Evolutionary conservation across 2,113 vertebrate genomes (phyloP).

Genomic region (Crypturellus undulatus): DNA sequence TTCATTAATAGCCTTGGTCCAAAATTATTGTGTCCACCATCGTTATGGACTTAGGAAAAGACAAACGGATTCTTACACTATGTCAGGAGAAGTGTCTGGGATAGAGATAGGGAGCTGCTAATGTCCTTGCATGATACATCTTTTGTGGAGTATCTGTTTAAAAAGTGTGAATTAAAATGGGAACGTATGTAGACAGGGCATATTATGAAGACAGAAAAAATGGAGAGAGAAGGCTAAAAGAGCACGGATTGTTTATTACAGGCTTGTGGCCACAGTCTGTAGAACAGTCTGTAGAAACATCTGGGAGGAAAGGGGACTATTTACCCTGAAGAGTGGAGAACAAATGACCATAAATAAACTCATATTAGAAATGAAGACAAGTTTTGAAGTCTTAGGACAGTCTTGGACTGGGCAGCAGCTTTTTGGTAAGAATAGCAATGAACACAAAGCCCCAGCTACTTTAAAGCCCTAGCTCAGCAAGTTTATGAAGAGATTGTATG

Average conservation of each 20-base stretch:
- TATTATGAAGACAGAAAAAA: not conserved
- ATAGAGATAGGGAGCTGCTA: not conserved
- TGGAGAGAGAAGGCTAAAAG: not conserved
- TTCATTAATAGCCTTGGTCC: not conserved
- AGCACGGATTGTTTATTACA: not conserved
- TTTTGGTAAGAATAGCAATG: not conserved
- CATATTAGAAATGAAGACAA: not conserved
- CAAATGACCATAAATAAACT: not conserved
- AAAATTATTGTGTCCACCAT: not conserved
- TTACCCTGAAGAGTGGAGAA: not conserved
- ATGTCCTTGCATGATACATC: not conserved
- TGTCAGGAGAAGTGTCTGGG: not conserved
- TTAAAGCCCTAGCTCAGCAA: not conserved
- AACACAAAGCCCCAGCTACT: not conserved
- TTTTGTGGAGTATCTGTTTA: not conserved
- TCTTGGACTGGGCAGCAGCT: not conserved
- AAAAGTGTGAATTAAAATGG: not conserved
- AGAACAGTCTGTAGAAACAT: conserved; percentile 24
- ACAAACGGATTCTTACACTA: not conserved
- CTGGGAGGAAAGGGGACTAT: not conserved
- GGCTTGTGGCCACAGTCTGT: conserved; percentile 5
- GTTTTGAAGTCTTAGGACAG: not conserved
- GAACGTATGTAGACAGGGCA: not conserved
- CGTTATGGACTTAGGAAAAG: not conserved
- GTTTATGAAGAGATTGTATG: not conserved